Base-by-base conservation (phyloP, 37 sponge, comb jelly and placozoan genomes). In the Chondrosia reniformis region DNA sequence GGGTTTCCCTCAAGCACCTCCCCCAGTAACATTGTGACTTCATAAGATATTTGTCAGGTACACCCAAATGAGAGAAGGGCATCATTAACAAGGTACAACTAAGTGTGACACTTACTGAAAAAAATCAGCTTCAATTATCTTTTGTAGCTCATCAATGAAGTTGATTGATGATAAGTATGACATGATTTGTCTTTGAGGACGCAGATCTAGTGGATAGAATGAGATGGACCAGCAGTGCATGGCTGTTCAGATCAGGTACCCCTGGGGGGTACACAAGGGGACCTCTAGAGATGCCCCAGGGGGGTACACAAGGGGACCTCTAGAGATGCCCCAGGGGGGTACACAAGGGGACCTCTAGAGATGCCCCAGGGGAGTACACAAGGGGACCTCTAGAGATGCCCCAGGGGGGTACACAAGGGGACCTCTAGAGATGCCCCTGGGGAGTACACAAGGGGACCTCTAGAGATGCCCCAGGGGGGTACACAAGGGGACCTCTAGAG, bases 81-180 rank as follows among this genome's bases (percentile, higher is more conserved):
- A 3, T 4, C 36, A 7, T 7, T 2, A 1, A n/a, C 25, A n/a
- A 27, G 36, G 17, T n/a, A 2, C 33, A 64, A 36, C 4, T 7
- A 64, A 10, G 25, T 12, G 43, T 56, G 58, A 28, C 24, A 49
- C 89, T 79, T 67, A 93, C 94, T 87, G 66, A 39, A 83, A 93
- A 28, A 86, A 79, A 0, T 89, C 88, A 17, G 84, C 88, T 63
- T 90, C 94, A 40, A 81, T 74, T 58, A 93, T 81, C 34, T 80
- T 89, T 79, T 89, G 88, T 32, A 93, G 81, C 44, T 90, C 94
- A n/a, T 93, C 91, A 42, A 93, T 90, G 61, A 82, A 93, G 25
- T 71, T 33, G 3, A 72, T 63, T 8, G 46, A 77, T 12, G 7
- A 75, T 55, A 93, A 76, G 61, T 90, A 93, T 37, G 56, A 66